These are phyloP conservation scores for Telmatochromis brachygnathus DNA, from an alignment of 2,113 vertebrate genomes.

Conservation along the genomic window DNA sequence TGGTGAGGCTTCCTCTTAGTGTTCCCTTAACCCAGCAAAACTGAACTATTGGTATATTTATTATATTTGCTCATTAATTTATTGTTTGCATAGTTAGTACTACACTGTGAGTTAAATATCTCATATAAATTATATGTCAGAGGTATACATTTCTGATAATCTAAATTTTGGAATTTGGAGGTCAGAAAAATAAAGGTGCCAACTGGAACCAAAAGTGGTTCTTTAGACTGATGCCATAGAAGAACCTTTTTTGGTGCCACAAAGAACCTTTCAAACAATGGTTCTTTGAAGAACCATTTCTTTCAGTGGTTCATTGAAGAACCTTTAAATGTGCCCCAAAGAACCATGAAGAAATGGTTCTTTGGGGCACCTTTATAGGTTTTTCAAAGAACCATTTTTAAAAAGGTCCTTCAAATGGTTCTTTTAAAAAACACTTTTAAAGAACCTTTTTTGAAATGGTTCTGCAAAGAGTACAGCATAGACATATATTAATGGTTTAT, in stretches of 20 bases:
- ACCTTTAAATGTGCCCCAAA: background rate
- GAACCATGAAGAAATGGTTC: background rate
- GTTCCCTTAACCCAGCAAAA: background rate
- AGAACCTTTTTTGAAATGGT: no score
- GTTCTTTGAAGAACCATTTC: background rate
- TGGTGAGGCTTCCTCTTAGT: background rate
- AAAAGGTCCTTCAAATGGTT: no score
- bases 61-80: background rate
- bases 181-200: background rate
- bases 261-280: background rate
- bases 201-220: background rate
- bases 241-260: background rate
- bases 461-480: no score
- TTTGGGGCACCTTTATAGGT: background rate
- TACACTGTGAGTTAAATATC: background rate
- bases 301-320: background rate
- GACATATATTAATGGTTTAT: no score
- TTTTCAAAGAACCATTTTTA: background rate
- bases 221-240: background rate
- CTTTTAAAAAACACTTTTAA: no score
- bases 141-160: background rate
- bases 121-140: background rate
- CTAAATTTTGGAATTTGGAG: background rate
- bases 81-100: background rate
- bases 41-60: accelerated